Percentiles rank a stretch among this genome's conserved stretches.
Conservation (phyloP, 1,140 invertebrate genomes). For the Hylaeus anthracinus region DNA sequence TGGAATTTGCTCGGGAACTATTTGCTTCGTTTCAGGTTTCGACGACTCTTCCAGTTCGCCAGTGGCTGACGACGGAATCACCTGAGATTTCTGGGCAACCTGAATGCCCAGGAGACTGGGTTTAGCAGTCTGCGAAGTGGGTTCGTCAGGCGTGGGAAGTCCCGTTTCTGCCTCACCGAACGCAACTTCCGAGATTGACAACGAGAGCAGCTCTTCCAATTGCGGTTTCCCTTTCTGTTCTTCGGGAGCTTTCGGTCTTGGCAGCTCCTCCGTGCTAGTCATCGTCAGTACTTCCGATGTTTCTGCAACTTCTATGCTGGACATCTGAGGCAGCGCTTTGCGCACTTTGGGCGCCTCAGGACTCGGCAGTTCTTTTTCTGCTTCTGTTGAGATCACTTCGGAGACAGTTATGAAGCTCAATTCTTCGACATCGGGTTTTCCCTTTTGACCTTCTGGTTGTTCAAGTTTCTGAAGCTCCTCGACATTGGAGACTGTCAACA, state of each 20-base stretch:
- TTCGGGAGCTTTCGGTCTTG: slow-evolving; percentile 55
- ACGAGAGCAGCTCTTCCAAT: slow-evolving; percentile 65
- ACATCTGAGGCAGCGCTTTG: slow-evolving; percentile 63
- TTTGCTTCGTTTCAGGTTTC: slow-evolving; percentile 60
- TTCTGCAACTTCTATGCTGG: slow-evolving; percentile 68
- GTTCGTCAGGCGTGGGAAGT: slow-evolving; percentile 59
- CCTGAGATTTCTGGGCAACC: slow-evolving; percentile 69
- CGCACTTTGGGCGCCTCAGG: slow-evolving; percentile 55
- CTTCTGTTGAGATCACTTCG: slow-evolving; percentile 67
- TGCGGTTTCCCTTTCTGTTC: slow-evolving; percentile 62
- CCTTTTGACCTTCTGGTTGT: slow-evolving; percentile 55
- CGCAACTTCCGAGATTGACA: slow-evolving; percentile 70
- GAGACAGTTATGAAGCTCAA: slow-evolving; percentile 68
- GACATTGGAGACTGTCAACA: slow-evolving; percentile 58
- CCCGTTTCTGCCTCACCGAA: slow-evolving; percentile 66
- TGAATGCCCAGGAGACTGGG: slow-evolving; percentile 62
- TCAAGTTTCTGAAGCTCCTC: slow-evolving; percentile 60
- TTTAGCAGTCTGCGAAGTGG: slow-evolving; percentile 66
- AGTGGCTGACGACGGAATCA: slow-evolving; percentile 66
- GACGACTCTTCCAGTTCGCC: slow-evolving; percentile 54
- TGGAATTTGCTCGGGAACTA: slow-evolving; percentile 68
- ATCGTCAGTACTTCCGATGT: slow-evolving; percentile 67
- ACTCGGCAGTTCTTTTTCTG: slow-evolving; percentile 56
- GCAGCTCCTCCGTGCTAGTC: slow-evolving; percentile 60
- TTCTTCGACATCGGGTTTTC: slow-evolving; percentile 64